Base-by-base conservation (phyloP, 1,140 invertebrate species). In the Acromyrmex heyeri region DNA sequence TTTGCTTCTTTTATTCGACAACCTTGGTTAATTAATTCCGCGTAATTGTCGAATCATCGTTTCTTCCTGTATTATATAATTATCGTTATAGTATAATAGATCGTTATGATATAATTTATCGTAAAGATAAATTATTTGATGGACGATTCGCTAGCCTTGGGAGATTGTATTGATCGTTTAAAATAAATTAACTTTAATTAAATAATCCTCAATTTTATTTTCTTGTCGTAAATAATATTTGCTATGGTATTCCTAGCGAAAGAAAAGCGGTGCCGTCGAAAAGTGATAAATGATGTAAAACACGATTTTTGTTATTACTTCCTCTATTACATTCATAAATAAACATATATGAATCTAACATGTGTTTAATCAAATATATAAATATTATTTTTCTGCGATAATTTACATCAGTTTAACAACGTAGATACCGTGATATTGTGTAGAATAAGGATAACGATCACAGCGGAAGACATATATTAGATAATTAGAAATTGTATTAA, bases 11-110 rank as follows among this genome's bases (percentile, higher is more conserved):
- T 10, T 21, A 57, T 57, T 57, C n/a, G 8, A 24, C 30, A 65
- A 48, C 0, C 21, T 77, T 16, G 6, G 2, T 65, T 67, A 78
- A 78, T 79, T 79, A 34, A 65, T 38, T 12, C 10, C 18, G 14
- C 4, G 1, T 65, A 67, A 67, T 67, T 53, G 48, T 30, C 18
- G 44, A 50, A 34, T 77, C 24, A 14, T 24, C 21, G 12, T 55
- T 14, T 8, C 18, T 64, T 50, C 3, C 2, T 30, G 16, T 12
- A 21, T 65, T 57, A 44, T 44, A 44, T 44, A 44, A 44, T 44
- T 44, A 8, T 10, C 38, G 8, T 44, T 44, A 44, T 44, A 10
- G 8, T 44, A 44, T 10, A 44, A 44, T 44, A 10, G 38, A 7
- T 44, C 38, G 1, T 44, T 44, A 44, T 1, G 8, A 1, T 16